Evolutionary conservation across 2,113 vertebrate species (phyloP), one percentile per base, ranked within the genome.

Genomic region (Coptodon bakossiorum): DNA sequence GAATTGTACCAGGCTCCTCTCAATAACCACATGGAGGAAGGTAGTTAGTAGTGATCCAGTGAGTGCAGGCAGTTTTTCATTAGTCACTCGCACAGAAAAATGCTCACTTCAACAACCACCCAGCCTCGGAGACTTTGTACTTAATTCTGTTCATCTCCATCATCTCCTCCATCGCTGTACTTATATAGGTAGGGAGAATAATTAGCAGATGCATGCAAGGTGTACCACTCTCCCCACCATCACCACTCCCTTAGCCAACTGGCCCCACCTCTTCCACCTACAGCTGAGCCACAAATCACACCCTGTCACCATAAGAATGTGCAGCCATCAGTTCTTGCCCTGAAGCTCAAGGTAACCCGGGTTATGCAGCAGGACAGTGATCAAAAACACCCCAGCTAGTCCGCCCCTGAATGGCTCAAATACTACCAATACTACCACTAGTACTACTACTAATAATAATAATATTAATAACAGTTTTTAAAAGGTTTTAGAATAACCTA

Each of bases 361-460:
- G 6, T 63, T 36, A 36, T 36, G 59, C 9, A 63, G 16, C 9
- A 63, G 31, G 17, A 63, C 9, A 36, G 9, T 1, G 17, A 63
- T 63, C 59, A 19, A 11, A 19, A 36, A 11, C 59, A 19, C 59
- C 9, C 29, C 31, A 36, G 9, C 31, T 34, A 11, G 59, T 63
- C 9, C 2, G 0, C 0, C 59, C 31, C 59, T n/a, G 5, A 63
- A 36, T 63, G 31, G 6, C 31, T 36, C 1, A 61, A 61, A 61
- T 63, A 63, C 29, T 31, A 61, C 56, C 24, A 57, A 1, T 4
- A 59, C 1, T 56, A 56, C 53, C 1, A 56, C 0, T 12, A n/a
- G n/a, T n/a, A n/a, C 9, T 38, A 9, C 9, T 38, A 1, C 2
- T 50, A 7, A 24, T 54, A 12, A 12, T 54, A 24, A 56, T 24